Conservation (phyloP, 2,888 invertebrate species). For the Idaea straminata region DNA sequence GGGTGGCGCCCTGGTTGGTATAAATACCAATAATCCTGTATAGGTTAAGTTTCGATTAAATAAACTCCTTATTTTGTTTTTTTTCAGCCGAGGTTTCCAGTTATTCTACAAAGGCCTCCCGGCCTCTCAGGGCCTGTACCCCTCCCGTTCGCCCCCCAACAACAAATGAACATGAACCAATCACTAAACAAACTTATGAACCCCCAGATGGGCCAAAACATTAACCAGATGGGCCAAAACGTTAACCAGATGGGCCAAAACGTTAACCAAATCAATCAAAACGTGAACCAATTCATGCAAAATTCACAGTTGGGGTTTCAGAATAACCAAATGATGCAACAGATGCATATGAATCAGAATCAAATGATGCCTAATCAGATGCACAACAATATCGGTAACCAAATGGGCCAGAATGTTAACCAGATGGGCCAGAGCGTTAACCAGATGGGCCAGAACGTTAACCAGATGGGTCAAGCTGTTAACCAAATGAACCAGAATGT, state of each 20-base stretch:
- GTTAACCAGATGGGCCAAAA: conserved; percentile 35
- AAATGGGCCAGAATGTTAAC: conserved; percentile 23
- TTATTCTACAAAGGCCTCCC: conserved; percentile 69
- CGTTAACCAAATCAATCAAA: conserved; percentile 44
- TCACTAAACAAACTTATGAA: conserved; percentile 53
- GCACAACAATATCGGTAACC: conserved; percentile 25
- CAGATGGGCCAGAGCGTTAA: conserved; percentile 32
- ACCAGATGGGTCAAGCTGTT: conserved; percentile 30
- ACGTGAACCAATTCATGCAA: conserved; percentile 42
- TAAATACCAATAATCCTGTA: too few relatives aligned
- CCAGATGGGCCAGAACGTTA: conserved; percentile 26
- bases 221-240: conserved; percentile 31
- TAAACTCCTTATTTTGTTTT: conserved; percentile 7
- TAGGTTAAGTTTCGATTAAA: too few relatives aligned
- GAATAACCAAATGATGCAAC: conserved; percentile 40
- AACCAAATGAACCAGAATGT: conserved; percentile 31
- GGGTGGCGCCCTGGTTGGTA: too few relatives aligned
- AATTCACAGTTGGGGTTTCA: conserved; percentile 38
- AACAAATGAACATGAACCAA: conserved; percentile 53
- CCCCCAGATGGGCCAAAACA: conserved; percentile 33
- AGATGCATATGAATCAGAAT: conserved; percentile 45
- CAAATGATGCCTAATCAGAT: conserved; percentile 43
- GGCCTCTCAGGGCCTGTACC: conserved; percentile 68
- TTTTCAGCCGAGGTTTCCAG: conserved; percentile 67
- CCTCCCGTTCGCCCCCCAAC: conserved; percentile 65